Evolutionary conservation across 1,140 invertebrate genomes (phyloP).

Genomic region (Calephelis nemesis): DNA sequence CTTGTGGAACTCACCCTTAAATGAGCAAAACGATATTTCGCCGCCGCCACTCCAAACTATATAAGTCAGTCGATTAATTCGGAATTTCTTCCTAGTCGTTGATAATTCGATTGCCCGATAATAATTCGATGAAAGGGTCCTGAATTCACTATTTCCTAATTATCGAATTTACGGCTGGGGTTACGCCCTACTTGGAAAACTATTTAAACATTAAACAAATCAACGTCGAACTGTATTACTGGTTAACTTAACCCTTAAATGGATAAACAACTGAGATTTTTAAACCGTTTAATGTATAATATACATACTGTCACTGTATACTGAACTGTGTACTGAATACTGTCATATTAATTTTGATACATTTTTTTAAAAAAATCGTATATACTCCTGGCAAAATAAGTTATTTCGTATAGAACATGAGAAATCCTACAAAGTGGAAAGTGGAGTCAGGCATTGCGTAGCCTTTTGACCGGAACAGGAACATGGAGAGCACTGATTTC

Average conservation of each 20-base stretch:
- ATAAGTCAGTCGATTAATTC: slow-evolving; percentile 19
- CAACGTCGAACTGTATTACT: slow-evolving; percentile 1
- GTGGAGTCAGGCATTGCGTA: no score
- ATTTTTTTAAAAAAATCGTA: no score
- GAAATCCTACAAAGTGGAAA: no score
- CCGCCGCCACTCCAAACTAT: background rate
- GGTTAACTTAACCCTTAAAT: background rate
- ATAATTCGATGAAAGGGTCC: slow-evolving; percentile 56
- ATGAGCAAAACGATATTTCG: background rate
- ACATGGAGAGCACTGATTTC: no score
- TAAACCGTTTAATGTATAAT: background rate
- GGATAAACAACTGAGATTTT: background rate
- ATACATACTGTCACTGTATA: no score
- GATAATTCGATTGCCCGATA: slow-evolving; percentile 46
- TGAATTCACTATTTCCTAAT: slow-evolving; percentile 74
- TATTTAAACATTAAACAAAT: slow-evolving; percentile 13
- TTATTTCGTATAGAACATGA: no score
- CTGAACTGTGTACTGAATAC: no score
- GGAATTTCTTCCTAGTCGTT: slow-evolving; percentile 27
- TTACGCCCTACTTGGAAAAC: slow-evolving; percentile 28
- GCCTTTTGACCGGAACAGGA: no score
- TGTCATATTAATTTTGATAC: no score
- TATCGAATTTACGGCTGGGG: slow-evolving; percentile 39
- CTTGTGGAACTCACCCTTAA: background rate
- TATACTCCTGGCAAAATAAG: no score